Base-by-base conservation (phyloP, 2,113 vertebrate genomes). In the Trematomus loennbergii region DNA sequence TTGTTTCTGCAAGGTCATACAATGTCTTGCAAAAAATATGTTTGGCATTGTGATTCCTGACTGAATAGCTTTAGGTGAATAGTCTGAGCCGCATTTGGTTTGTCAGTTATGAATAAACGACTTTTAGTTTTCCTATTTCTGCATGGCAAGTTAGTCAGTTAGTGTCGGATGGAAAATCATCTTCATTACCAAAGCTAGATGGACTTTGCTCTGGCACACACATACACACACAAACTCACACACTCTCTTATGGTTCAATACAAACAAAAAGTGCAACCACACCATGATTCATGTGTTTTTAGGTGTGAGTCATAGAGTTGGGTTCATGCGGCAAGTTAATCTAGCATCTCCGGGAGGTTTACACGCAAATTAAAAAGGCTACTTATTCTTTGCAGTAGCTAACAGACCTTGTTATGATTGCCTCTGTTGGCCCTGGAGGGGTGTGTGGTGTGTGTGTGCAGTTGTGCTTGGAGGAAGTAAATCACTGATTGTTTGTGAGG, bases 331-430 rank as follows among this genome's bases (percentile, higher is more conserved):
- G 48, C 22, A 25, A 67, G 29, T 85, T 87, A 90, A 86, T 87
- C 86, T 79, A 91, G 69, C 60, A 73, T 83, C 72, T 88, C 77
- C 62, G 86, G 63, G 78, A 82, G 85, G 64, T 69, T 86, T 89
- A 60, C 75, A 71, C 29, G 25, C 81, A 87, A 87, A 90, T 83
- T 74, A 65, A 87, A 90, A 79, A 57, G 60, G 12, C 45, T 80
- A 67, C 73, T 83, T 68, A 50, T 66, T 72, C 53, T 86, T 46
- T 67, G 83, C 62, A 33, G 58, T 60, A 62, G 83, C 75, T 55
- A 79, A 73, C 81, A 72, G 72, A 82, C 72, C 54, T 78, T 70
- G 52, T 88, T 81, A 54, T 69, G 59, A 79, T 82, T 83, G 59
- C 48, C 49, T 85, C 61, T 83, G 72, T 58, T 70, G 36, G 57